These are phyloP conservation scores for Rhodophaea formosa DNA, from an alignment of 2,888 invertebrate genomes.

Conservation along the genomic window DNA sequence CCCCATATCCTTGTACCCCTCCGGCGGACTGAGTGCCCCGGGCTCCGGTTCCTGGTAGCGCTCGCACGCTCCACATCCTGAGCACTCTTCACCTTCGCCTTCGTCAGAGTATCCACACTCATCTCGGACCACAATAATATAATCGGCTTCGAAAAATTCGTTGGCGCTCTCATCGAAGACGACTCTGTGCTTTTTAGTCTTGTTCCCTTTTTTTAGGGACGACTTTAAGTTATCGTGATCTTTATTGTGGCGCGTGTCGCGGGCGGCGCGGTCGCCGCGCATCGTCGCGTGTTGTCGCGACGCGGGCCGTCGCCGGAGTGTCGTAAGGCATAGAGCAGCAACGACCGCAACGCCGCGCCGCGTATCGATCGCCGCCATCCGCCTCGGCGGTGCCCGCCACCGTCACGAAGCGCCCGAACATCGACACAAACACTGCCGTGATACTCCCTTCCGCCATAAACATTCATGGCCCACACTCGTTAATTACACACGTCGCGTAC, in stretches of 20 bases:
- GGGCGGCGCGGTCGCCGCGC: slow-evolving; percentile 76
- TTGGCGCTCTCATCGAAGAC: slow-evolving; percentile 94
- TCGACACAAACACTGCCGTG: slow-evolving; percentile 21
- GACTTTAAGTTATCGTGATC: slow-evolving; percentile 85
- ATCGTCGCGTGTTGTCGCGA: slow-evolving; percentile 68
- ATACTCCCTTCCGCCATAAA: slow-evolving; percentile 28
- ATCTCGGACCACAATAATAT: slow-evolving; percentile 93
- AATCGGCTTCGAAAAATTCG: slow-evolving; percentile 95
- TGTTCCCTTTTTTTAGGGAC: slow-evolving; percentile 88
- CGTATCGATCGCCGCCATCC: slow-evolving; percentile 62
- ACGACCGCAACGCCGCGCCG: slow-evolving; percentile 67
- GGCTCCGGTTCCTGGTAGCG: slow-evolving; percentile 87
- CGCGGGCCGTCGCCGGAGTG: slow-evolving; percentile 60
- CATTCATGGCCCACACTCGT: slow-evolving; percentile 34
- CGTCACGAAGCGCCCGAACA: slow-evolving; percentile 29
- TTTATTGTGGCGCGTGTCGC: slow-evolving; percentile 81
- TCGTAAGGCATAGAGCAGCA: slow-evolving; percentile 33
- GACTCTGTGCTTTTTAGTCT: slow-evolving; percentile 88
- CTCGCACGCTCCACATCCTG: slow-evolving; percentile 77
- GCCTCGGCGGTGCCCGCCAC: slow-evolving; percentile 43
- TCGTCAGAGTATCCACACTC: slow-evolving; percentile 92
- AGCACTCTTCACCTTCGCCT: slow-evolving; percentile 88
- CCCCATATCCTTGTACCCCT: slow-evolving; percentile 94
- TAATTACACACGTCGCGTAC: slow-evolving; percentile 28
- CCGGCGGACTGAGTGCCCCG: slow-evolving; percentile 93